Evolutionary conservation across 2,888 invertebrate genomes (phyloP).

Genomic region (Melanotus villosus): DNA sequence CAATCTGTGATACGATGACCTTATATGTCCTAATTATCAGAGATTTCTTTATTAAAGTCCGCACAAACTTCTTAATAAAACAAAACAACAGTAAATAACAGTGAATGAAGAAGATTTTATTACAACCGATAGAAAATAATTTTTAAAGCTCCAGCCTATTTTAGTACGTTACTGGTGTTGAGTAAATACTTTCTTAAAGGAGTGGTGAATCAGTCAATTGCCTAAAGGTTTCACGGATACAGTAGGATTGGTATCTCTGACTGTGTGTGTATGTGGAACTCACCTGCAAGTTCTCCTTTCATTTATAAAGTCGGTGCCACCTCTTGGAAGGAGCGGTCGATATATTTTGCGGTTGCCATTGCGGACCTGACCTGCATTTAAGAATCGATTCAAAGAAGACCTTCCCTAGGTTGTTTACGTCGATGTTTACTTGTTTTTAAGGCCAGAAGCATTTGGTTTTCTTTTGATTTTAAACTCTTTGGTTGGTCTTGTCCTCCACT

Average conservation of each 20-base stretch:
- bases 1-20: too few relatives aligned
- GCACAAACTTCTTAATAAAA: too few relatives aligned
- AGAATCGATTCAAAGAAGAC: slow-evolving; percentile 38
- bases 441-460: neutral
- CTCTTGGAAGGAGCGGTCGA: slow-evolving; percentile 31
- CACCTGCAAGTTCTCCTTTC: slow-evolving; percentile 44
- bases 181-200: neutral
- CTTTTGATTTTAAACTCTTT: neutral
- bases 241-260: neutral
- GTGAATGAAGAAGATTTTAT: too few relatives aligned
- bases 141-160: neutral
- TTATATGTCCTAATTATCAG: too few relatives aligned
- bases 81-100: too few relatives aligned
- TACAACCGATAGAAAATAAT: too few relatives aligned
- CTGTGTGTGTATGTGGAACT: slow-evolving; percentile 40
- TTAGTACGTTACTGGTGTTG: neutral
- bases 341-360: slow-evolving; percentile 16
- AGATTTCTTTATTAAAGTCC: too few relatives aligned
- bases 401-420: slow-evolving; percentile 20
- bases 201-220: neutral
- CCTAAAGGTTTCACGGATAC: neutral
- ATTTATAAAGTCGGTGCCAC: slow-evolving; percentile 38
- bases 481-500: neutral
- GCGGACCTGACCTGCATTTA: slow-evolving; percentile 48
- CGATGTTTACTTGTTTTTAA: slow-evolving; percentile 10